Percentiles rank a stretch among this genome's conserved stretches.
These are phyloP conservation scores for Sus scrofa DNA, from an alignment of 2,113 vertebrate genomes.

Conservation along the genomic window T2T-Sscrofa CM000827.6:101459001-101459500, in stretches of 20 bases:
- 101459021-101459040: constrained; percentile 97
- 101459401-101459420: constrained; percentile 92
- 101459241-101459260: constrained; percentile 87
- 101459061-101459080: constrained; percentile 97
- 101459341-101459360: constrained; percentile 86
- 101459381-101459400: constrained; percentile 85
- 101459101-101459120: constrained; percentile 97
- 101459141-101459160: constrained; percentile 99
- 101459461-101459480: constrained; percentile 56
- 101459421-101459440: constrained; percentile 91
- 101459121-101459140: constrained; percentile 99
- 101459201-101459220: constrained; percentile 87
- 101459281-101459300: constrained; percentile 89
- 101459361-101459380: constrained; percentile 88
- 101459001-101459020: constrained; percentile 96
- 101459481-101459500: constrained; percentile 50
- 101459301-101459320: constrained; percentile 90
- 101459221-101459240: constrained; percentile 87
- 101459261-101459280: constrained; percentile 89
- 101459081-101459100: constrained; percentile 97
- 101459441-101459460: constrained; percentile 58
- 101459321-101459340: constrained; percentile 90
- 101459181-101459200: constrained; percentile 79
- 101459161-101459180: constrained; percentile 90
- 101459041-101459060: constrained; percentile 94